These are phyloP conservation scores for Bungarus multicinctus DNA, from an alignment of 2,113 vertebrate genomes.

Conservation along the genomic window DNA sequence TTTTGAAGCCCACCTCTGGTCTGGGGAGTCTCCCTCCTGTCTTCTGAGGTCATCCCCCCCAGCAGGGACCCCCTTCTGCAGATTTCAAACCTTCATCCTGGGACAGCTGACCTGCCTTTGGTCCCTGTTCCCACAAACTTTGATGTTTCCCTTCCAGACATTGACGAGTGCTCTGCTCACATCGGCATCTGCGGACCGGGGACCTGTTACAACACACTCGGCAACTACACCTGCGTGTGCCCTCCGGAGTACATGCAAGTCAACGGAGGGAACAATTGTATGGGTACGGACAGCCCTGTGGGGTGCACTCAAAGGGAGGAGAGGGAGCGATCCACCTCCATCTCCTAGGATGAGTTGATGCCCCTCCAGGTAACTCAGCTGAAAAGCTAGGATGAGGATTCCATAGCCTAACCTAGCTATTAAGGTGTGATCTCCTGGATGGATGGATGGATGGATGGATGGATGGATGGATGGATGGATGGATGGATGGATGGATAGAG, in stretches of 20 bases:
- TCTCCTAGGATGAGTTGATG: not conserved
- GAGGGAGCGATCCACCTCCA: not conserved
- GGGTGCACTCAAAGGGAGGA: not conserved
- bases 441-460: too few species aligned
- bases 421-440: too few species aligned
- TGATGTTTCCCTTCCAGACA: conserved; percentile 68
- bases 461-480: too few species aligned
- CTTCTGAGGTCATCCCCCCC: not conserved
- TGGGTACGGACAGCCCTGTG: conserved; percentile 68
- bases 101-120: not conserved
- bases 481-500: too few species aligned
- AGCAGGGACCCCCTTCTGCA: not conserved
- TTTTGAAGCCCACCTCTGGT: too few species aligned
- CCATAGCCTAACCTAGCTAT: not conserved
- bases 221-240: conserved; percentile 93
- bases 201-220: conserved; percentile 92
- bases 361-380: not conserved
- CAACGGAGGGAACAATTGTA: conserved; percentile 90
- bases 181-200: conserved; percentile 87
- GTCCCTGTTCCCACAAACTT: not conserved
- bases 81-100: not conserved
- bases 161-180: conserved; percentile 86
- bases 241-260: conserved; percentile 93
- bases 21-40: not conserved
- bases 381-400: not conserved